Base-by-base conservation (phyloP, 1,140 invertebrate species). In the Drosophila ambigua region DNA sequence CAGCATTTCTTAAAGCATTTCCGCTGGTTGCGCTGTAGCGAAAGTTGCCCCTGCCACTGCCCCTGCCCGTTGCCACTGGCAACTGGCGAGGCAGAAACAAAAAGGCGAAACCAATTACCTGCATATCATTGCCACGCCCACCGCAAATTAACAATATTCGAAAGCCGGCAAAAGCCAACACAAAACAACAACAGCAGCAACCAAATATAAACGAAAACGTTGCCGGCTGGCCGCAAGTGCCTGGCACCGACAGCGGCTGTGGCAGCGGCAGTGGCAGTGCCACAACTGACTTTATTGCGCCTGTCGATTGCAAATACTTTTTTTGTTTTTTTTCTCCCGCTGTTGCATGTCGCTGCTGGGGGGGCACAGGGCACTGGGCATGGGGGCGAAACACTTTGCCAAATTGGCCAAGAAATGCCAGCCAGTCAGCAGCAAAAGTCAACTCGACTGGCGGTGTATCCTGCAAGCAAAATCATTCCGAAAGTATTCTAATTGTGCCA, bases 361-460 rank as follows among this genome's bases (percentile, higher is more conserved):
- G 45, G 28, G 46, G 31, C 20, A 4, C 11, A 49, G 1, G 28
- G 31, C 16, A 16, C 16, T 16, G 1, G 16, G 16, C 16, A 41
- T 46, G 20, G 23, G 51, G 63, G 44, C 65, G 69, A 88, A 87
- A 88, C 79, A 88, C 83, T 88, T 88, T 88, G 79, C 60, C 75
- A 87, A 87, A 87, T 87, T 87, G 82, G 82, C 69, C 67, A 87
- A 87, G 75, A 79, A 87, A 79, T 79, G 69, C 57, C 61, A 46
- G 35, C 31, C 43, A 46, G 41, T 31, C 35, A 39, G 35, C 35
- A 39, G 35, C 69, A 76, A 60, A 68, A 67, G 72, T 73, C 72
- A 73, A 45, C 31, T 9, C 35, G 35, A 39, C 35, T 4, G 2
- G 4, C 4, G 4, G 35, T 39, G 35, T 39, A 39, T 39, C 35